A percentile compares a stretch with the other conserved stretches of the same genome.
phyloP scores from a whole-genome alignment of 2,797 vertebrate genomes.

The Pangasius djambal region DNA sequence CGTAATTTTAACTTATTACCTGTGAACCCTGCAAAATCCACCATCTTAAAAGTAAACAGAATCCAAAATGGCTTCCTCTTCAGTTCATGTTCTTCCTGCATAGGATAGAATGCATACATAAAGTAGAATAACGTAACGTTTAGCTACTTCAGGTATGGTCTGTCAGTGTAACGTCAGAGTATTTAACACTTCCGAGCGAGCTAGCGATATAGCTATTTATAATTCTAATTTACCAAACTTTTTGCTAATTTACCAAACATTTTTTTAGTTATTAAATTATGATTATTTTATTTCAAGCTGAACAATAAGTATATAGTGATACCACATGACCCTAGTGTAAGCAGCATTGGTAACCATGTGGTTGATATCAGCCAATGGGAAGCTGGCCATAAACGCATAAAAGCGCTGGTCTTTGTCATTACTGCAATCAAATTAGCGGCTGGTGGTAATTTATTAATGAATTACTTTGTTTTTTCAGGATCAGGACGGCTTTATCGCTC shows the following conservation, averaged over 20 bases:
- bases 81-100: too few species aligned
- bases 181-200: neutral
- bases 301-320: too few species aligned
- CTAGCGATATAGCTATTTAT: neutral
- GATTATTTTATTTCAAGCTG: too few species aligned
- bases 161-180: neutral
- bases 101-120: too few species aligned
- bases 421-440: neutral
- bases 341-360: too few species aligned
- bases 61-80: neutral
- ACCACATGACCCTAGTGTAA: too few species aligned
- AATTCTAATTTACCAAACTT: neutral
- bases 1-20: neutral
- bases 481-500: conserved; percentile 91
- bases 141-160: neutral
- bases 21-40: neutral
- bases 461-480: conserved; percentile 71
- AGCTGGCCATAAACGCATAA: too few species aligned
- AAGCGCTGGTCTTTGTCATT: neutral
- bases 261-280: too few species aligned
- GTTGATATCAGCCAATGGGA: too few species aligned
- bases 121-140: neutral
- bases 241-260: neutral
- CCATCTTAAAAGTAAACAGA: neutral
- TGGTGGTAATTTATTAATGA: neutral